Evolutionary conservation across 1,140 invertebrate genomes (phyloP), one percentile per base, ranked within the genome.

Genomic region (Eulimnadia texana): DNA sequence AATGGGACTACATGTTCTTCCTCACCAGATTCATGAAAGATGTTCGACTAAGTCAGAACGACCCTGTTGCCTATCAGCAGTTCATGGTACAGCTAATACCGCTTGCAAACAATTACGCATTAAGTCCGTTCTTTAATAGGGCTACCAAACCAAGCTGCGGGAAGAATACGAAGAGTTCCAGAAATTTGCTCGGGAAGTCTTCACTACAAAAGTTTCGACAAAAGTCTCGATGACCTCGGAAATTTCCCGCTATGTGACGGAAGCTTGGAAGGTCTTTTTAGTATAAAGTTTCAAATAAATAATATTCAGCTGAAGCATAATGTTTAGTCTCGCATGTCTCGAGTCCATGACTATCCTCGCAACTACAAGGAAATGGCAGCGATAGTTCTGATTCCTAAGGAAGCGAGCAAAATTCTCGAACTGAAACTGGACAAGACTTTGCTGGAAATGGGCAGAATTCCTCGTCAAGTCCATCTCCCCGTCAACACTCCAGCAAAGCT

Each of bases 1-100:
- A 57, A 33, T 29, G 33, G 33, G 55, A 57, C 33, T 57, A 57
- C 27, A 19, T 57, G 55, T 57, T 57, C 10, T n/a, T 33, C n/a
- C 27, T 57, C 55, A 57, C 22, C 29, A 27, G 27, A 3, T n/a
- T 57, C 55, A 57, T 57, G 55, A 57, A 20, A 16, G 33, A 42
- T 16, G 33, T 42, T 6, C 33, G 33, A 42, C 6, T 16, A 42
- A 42, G 33, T 16, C 33, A 42, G 33, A 42, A 42, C 33, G 33
- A 42, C 16, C 33, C 33, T 16, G 33, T 42, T 9, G 33, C 33
- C 16, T 6, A 9, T 16, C 33, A 42, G 33, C 33, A 42, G 33
- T 42, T 42, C 16, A 6, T 42, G 33, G 33, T 42, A 42, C 33
- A 16, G 6, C 6, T 42, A 9, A 9, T 16, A 9, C 33, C 16